Conservation (phyloP, 2,113 vertebrate species). For the Chloropsis cyanopogon region DNA sequence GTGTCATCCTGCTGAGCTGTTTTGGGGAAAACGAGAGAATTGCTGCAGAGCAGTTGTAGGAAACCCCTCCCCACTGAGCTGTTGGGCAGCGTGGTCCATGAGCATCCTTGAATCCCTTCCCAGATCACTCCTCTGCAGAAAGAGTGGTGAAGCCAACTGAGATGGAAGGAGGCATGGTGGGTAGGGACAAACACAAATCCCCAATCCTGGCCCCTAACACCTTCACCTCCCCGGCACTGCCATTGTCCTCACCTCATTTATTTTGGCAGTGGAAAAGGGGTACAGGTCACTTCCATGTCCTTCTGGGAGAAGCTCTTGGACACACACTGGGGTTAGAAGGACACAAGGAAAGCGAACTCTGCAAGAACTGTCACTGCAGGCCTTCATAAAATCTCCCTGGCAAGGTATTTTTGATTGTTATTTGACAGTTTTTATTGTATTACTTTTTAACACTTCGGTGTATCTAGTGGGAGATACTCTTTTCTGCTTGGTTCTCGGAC, state of each 20-base stretch:
- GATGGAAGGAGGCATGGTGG: neutral
- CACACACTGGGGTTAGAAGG: accelerated
- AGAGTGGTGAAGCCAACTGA: neutral
- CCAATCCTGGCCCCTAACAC: neutral
- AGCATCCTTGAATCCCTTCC: neutral
- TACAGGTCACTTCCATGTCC: too few relatives aligned
- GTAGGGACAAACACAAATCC: accelerated
- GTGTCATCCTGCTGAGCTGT: accelerated
- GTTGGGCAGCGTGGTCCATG: neutral
- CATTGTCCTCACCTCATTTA: neutral
- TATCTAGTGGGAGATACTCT: neutral
- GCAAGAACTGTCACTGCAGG: neutral
- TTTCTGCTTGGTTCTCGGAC: neutral
- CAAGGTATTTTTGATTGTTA: neutral
- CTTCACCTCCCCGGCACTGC: neutral
- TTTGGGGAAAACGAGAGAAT: accelerated
- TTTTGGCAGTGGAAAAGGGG: neutral
- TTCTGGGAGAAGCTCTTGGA: neutral
- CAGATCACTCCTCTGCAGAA: neutral
- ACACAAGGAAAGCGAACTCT: neutral
- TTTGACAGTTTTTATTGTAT: neutral
- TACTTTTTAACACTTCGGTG: neutral
- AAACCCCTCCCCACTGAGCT: accelerated
- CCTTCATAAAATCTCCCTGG: neutral
- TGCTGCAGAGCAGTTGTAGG: neutral